Evolutionary conservation across 2,797 vertebrate species (phyloP).

Genomic region (Octomys mimax): DNA sequence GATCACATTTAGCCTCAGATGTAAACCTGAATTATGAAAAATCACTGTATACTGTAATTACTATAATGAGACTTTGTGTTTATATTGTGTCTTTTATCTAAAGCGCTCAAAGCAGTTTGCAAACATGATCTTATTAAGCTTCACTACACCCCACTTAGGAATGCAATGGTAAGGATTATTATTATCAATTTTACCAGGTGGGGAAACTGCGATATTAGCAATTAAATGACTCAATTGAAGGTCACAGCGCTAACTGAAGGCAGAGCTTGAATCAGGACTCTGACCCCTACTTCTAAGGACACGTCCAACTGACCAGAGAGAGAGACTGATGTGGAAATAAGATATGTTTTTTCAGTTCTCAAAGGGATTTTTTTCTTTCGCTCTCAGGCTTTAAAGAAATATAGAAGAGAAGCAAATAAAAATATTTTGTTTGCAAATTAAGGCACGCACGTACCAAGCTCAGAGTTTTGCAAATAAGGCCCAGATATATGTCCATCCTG

Average conservation of each 20-base stretch:
- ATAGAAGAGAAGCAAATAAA: constrained; percentile 6
- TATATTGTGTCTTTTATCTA: constrained; percentile 77
- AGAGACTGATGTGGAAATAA: neutral
- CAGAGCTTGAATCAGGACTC: constrained; percentile 38
- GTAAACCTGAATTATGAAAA: constrained; percentile 72
- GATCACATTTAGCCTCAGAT: constrained; percentile 1
- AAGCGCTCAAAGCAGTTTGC: constrained; percentile 79
- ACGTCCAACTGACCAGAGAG: neutral
- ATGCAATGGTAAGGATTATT: constrained; percentile 72
- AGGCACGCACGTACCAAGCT: neutral
- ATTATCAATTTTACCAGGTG: constrained; percentile 76
- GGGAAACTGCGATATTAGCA: constrained; percentile 63
- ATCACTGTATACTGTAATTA: constrained; percentile 75
- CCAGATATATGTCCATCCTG: neutral
- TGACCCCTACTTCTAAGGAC: constrained; percentile 57
- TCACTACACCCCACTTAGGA: constrained; percentile 73
- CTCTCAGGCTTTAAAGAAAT: neutral
- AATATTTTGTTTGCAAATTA: neutral
- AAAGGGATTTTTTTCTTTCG: constrained; percentile 34
- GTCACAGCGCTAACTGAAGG: constrained; percentile 60
- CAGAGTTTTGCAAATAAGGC: neutral
- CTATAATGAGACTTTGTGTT: constrained; percentile 78
- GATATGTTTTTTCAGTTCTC: constrained; percentile 44
- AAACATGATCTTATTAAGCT: constrained; percentile 77
- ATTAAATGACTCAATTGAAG: constrained; percentile 72